Base-by-base conservation (phyloP, 1,140 invertebrate species). In the Phymastichus coffea region DNA sequence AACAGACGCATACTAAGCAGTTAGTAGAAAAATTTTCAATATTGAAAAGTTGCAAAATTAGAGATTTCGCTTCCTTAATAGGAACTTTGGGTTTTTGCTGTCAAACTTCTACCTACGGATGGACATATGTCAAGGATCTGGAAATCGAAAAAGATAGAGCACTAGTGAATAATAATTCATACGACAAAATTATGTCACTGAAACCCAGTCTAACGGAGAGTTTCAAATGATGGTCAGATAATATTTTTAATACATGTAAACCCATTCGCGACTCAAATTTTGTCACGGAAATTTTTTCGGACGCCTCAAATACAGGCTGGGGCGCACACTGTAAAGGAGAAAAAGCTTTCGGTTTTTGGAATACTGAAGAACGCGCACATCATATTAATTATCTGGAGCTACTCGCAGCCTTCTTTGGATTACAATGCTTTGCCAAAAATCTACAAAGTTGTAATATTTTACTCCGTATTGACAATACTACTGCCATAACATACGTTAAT, bases 181-280 rank as follows among this genome's bases (percentile, higher is more conserved):
- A 55, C 35, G 61, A 64, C n/a, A 38, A 41, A n/a, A 33, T 35
- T 20, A 55, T 63, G 44, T 6, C 7, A 38, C n/a, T n/a, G n/a
- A n/a, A n/a, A n/a, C n/a, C n/a, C n/a, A n/a, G n/a, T n/a, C n/a
- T n/a, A n/a, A n/a, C 23, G 15, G 15, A 20, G 22, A 64, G 66
- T 46, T 63, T 73, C 17, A 9, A 46, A 8, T 75, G 71, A 70
- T 73, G 70, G 70, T 25, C 15, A 59, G 4, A 35, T 20, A 58
- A 69, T 48, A 63, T 70, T 26, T 22, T 28, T 41, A 46, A 53
- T 19, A 43, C 47, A n/a, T 37, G 15, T 9, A 66, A 64, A 17
- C 51, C 63, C 28, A 65, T 68, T 37, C 51, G 38, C 8, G 22
- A 23, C 12, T 20, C 20, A 4, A 41, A 60, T 20, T 63, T 35